Base-by-base conservation (phyloP, 1,140 invertebrate genomes). In the Drosophila parabipectinata region DNA sequence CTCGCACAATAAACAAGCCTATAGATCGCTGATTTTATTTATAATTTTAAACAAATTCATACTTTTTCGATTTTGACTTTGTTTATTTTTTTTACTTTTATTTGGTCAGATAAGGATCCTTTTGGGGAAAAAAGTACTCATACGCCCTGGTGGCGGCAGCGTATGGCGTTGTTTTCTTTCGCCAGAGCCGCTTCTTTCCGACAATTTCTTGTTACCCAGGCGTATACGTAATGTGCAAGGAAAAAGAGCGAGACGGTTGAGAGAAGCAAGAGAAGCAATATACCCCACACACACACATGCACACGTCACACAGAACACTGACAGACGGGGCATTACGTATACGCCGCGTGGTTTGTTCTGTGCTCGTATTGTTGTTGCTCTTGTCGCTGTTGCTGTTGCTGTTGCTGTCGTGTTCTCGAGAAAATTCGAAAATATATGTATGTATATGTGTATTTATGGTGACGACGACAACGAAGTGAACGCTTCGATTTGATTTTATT, bases 241-340 rank as follows among this genome's bases (percentile, higher is more conserved):
- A 5, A 58, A 56, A 26, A 57, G 54, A 34, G 39, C n/a, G 14
- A 28, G 37, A 24, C 12, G 10, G n/a, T 9, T n/a, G 18, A 28
- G 10, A 6, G 18, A 18, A 18, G 55, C 6, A 30, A n/a, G 18
- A 32, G 26, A 30, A 30, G 24, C 30, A 41, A 37, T 30, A 18
- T 18, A 18, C 1, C 18, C 18, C 18, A 18, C 18, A 9, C 51
- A 32, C 44, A 61, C n/a, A 68, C 45, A 28, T 24, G 37, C 4
- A 50, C 26, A 32, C 21, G 34, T 53, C 37, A 10, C 51, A 37
- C 34, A 48, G 9, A 18, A 34, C 68, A 60, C 59, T 37, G 44
- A 44, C 57, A 59, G 62, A 74, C 63, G 51, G 69, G 56, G 78
- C 73, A 76, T 85, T 85, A 85, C 82, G 82, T 85, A 85, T 85